Percentiles rank a stretch among this genome's conserved stretches.
These are phyloP conservation scores for Plectrocnemia conspersa DNA, from an alignment of 1,140 invertebrate species.

Conservation along the genomic window DNA sequence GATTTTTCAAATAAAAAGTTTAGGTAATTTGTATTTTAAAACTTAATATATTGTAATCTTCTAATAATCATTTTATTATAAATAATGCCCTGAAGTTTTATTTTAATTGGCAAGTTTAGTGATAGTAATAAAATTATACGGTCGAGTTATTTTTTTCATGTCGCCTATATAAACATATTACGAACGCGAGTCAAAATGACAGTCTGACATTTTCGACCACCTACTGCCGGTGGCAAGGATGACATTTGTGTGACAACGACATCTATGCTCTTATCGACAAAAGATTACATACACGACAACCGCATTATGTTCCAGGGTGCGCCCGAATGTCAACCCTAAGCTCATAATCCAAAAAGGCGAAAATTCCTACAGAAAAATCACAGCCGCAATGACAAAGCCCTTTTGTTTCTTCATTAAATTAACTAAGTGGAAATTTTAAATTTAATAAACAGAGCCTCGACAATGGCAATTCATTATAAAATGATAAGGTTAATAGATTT, in stretches of 20 bases:
- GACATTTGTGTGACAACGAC: conserved; percentile 32
- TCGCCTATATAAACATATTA: conserved; percentile 22
- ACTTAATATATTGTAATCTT: too few relatives aligned
- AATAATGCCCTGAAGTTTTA: too few relatives aligned
- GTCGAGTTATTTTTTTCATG: too few relatives aligned
- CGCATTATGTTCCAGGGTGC: conserved; percentile 19
- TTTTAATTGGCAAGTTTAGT: too few relatives aligned
- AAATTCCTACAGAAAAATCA: too few relatives aligned
- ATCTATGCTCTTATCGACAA: conserved; percentile 29
- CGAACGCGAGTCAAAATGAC: conserved; percentile 20
- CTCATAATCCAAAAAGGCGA: background rate
- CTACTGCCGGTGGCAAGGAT: conserved; percentile 24
- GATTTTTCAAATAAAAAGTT: too few relatives aligned
- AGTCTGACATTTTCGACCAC: conserved; percentile 32
- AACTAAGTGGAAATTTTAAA: conserved; percentile 7
- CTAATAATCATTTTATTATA: too few relatives aligned
- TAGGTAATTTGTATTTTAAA: too few relatives aligned
- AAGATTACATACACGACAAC: conserved; percentile 30
- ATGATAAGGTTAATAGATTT: too few relatives aligned
- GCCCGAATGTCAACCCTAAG: background rate
- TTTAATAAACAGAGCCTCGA: too few relatives aligned
- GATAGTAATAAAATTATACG: too few relatives aligned
- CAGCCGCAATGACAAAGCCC: background rate
- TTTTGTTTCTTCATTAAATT: conserved; percentile 8
- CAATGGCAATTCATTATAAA: too few relatives aligned